These are phyloP conservation scores for Tribolium castaneum DNA, from an alignment of 1,140 invertebrate species.

Conservation along the genomic window DNA sequence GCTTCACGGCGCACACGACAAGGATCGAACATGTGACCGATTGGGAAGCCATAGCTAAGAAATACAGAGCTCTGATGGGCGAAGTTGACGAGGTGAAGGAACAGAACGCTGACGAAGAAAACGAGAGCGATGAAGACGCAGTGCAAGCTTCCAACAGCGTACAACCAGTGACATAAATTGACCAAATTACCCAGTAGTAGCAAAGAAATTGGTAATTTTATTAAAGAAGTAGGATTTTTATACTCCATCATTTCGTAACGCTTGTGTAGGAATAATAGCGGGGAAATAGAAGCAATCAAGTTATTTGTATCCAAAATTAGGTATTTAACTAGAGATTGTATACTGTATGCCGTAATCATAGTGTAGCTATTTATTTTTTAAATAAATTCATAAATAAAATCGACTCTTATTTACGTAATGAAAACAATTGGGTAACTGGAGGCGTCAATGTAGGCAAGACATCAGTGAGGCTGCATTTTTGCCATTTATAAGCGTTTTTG, in stretches of 20 bases:
- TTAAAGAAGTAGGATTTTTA: not conserved
- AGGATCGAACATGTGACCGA: constrained; percentile 91
- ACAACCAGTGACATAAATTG: not conserved
- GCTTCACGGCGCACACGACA: constrained; percentile 74
- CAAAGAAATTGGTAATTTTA: not conserved
- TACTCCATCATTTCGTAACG: constrained; percentile 8
- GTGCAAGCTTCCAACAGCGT: constrained; percentile 54
- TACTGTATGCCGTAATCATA: not conserved
- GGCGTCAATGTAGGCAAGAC: not conserved
- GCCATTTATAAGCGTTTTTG: too few species aligned
- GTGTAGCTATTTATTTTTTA: constrained; percentile 14
- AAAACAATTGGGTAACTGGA: not conserved
- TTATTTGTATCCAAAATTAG: not conserved
- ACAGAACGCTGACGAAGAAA: constrained; percentile 67
- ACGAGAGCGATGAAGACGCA: constrained; percentile 65
- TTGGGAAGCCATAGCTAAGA: constrained; percentile 90
- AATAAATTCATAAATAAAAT: constrained; percentile 19
- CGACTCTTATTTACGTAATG: not conserved
- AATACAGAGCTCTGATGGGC: constrained; percentile 85
- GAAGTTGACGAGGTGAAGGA: constrained; percentile 71
- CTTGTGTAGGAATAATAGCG: not conserved
- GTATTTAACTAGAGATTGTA: not conserved
- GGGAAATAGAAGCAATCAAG: not conserved
- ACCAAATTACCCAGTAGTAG: not conserved
- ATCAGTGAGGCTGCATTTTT: too few species aligned